phyloP scores from a whole-genome alignment of 2,797 vertebrate species.

The Odontamblyopus lacepedii region DNA sequence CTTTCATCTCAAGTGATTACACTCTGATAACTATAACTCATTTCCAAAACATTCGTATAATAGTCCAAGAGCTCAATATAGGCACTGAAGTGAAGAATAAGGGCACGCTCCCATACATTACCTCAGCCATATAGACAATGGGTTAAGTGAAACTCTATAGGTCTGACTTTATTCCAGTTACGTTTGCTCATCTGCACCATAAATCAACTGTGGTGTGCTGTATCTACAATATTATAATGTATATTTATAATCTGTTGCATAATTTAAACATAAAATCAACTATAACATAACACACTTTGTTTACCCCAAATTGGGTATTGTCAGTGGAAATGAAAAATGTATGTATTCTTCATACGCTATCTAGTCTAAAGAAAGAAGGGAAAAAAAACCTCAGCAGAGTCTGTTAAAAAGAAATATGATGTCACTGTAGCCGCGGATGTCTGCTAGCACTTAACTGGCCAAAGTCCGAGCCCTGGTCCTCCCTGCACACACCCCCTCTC shows the following conservation, averaged over 20 bases:
- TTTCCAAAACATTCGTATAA: constrained; percentile 38
- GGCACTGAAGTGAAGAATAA: constrained; percentile 22
- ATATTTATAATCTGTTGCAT: background rate
- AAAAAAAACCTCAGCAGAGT: background rate
- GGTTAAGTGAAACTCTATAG: constrained; percentile 30
- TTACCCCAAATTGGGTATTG: background rate
- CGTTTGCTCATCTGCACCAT: constrained; percentile 10
- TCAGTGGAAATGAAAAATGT: background rate
- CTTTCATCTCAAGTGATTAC: constrained; percentile 55
- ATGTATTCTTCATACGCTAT: background rate
- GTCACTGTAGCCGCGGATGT: constrained; percentile 28
- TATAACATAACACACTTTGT: background rate
- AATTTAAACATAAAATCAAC: background rate
- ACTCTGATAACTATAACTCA: constrained; percentile 55
- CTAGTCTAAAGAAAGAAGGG: background rate
- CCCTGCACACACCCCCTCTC: constrained; percentile 21
- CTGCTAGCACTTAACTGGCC: constrained; percentile 38
- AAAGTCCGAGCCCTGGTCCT: constrained; percentile 36
- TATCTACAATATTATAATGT: background rate
- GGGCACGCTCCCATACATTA: constrained; percentile 8
- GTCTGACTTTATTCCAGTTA: constrained; percentile 9
- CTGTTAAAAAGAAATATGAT: constrained; percentile 20
- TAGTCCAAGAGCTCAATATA: constrained; percentile 7
- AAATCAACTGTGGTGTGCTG: background rate
- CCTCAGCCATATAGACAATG: constrained; percentile 22